phyloP scores from a whole-genome alignment of 2,797 vertebrate species.

The Sciurus vulgaris region DNA sequence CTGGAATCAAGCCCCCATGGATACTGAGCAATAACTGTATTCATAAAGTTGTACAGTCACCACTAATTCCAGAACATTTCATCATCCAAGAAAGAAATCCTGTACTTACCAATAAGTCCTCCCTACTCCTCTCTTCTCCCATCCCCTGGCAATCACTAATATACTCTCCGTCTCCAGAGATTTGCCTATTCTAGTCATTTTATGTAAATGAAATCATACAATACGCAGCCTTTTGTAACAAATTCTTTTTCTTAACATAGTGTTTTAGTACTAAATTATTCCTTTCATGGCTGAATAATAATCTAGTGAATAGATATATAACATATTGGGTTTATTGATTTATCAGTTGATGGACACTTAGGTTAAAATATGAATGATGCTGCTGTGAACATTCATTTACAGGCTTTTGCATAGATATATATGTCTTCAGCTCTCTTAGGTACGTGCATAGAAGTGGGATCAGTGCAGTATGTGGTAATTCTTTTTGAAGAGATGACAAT shows the following conservation, averaged over 20 bases:
- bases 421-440: no score
- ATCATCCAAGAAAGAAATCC: not conserved
- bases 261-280: constrained; percentile 19
- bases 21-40: not conserved
- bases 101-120: not conserved
- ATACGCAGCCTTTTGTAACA: not conserved
- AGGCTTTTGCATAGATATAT: no score
- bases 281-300: not conserved
- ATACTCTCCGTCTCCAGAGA: no score
- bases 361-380: not conserved
- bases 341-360: not conserved
- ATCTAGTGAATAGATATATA: not conserved
- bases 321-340: not conserved
- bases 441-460: not conserved
- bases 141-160: not conserved
- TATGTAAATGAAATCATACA: no score
- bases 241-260: not conserved
- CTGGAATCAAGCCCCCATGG: not conserved
- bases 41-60: not conserved
- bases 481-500: not conserved
- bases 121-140: no score
- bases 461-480: not conserved
- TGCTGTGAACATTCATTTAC: no score
- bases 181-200: no score
- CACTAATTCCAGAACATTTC: not conserved